phyloP scores from a whole-genome alignment of 37 sponge, comb jelly and placozoan species.

The Spongilla lacustris region DNA sequence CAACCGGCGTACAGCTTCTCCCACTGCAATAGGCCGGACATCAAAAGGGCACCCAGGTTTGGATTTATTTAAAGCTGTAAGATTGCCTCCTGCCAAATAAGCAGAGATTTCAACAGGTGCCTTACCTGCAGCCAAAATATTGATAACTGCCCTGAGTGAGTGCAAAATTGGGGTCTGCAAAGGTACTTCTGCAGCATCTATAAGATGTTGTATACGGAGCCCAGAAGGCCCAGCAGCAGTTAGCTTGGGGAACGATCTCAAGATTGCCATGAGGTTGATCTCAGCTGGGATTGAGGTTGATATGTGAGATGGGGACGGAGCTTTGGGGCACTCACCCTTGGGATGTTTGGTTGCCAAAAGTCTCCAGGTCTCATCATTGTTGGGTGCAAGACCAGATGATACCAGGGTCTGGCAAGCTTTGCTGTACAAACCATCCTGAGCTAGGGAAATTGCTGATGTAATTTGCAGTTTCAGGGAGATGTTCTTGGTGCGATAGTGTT shows the following conservation, averaged over 20 bases:
- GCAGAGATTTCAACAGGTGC: background rate
- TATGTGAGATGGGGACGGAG: background rate
- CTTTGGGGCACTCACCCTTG: background rate
- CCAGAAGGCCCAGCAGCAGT: background rate
- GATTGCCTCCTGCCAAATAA: background rate
- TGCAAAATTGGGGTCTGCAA: background rate
- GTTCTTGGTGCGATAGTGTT: background rate
- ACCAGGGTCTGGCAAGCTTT: background rate
- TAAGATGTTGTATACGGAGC: background rate
- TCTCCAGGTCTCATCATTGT: background rate
- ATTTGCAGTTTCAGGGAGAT: background rate
- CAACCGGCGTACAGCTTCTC: background rate
- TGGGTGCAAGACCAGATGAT: background rate
- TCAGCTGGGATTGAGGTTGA: background rate
- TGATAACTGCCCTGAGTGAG: background rate
- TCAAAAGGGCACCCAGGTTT: conserved; percentile 1
- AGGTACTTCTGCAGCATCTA: background rate
- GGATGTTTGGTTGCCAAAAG: background rate
- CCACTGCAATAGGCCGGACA: background rate
- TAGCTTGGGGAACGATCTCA: background rate
- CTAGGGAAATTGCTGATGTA: background rate
- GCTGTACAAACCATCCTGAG: conserved; percentile 1
- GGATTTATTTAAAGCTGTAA: background rate
- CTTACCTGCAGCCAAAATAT: background rate
- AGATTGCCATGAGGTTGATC: background rate